Conservation (phyloP, 2,797 vertebrate genomes). For the Myotis vivesi region DNA sequence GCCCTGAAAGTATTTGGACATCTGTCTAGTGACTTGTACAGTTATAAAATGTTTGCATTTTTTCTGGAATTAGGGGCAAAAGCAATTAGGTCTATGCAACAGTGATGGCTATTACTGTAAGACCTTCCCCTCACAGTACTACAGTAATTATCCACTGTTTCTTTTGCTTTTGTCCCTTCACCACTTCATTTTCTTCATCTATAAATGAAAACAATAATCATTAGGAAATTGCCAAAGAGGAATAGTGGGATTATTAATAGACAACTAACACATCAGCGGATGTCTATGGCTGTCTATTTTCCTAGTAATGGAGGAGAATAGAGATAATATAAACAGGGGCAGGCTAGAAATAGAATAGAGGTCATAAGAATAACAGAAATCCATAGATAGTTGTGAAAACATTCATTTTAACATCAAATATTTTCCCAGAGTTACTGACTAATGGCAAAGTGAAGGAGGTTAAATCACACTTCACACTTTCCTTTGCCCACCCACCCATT, state of each 20-base stretch:
- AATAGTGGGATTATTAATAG: background rate
- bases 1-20: background rate
- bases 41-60: background rate
- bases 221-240: background rate
- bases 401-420: background rate
- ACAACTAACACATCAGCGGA: background rate
- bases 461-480: background rate
- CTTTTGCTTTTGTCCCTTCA: background rate
- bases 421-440: background rate
- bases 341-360: background rate
- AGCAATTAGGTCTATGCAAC: background rate
- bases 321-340: background rate
- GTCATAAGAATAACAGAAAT: background rate
- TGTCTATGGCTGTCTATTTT: background rate
- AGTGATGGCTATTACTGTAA: background rate
- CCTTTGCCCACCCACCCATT: background rate
- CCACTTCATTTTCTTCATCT: background rate
- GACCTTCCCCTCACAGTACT: background rate
- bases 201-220: background rate
- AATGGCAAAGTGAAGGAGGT: background rate
- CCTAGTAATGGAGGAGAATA: background rate
- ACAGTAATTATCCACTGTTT: background rate
- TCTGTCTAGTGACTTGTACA: background rate
- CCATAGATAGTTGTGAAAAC: background rate
- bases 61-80: background rate